Conservation (phyloP, 2,888 invertebrate genomes). For the Platynereis dumerilii region DNA sequence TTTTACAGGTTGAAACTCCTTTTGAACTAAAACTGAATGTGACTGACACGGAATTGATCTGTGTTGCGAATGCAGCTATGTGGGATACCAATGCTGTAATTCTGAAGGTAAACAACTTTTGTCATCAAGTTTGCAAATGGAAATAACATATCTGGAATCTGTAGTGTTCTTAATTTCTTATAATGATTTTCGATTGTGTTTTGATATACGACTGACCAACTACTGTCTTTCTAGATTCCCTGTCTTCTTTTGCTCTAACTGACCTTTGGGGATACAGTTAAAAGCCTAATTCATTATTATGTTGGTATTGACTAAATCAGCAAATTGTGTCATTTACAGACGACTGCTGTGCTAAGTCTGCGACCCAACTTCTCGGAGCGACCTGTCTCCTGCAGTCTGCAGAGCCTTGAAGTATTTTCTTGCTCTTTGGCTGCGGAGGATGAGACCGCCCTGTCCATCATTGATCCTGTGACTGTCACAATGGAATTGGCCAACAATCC, state of each 20-base stretch:
- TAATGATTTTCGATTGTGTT: too few relatives aligned
- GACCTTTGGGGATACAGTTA: too few relatives aligned
- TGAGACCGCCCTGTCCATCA: constrained; percentile 90
- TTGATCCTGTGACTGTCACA: constrained; percentile 73
- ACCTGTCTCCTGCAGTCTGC: constrained; percentile 85
- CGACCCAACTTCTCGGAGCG: constrained; percentile 73
- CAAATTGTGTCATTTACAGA: too few relatives aligned
- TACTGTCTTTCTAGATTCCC: too few relatives aligned
- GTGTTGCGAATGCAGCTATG: constrained; percentile 87
- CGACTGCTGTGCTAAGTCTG: constrained; percentile 87
- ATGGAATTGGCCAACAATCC: constrained; percentile 57
- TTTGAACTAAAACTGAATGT: constrained; percentile 91
- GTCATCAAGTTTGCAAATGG: too few relatives aligned
- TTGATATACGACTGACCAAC: constrained; percentile 5
- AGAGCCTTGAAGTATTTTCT: constrained; percentile 87
- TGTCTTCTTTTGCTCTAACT: too few relatives aligned
- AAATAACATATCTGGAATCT: too few relatives aligned
- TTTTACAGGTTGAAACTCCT: constrained; percentile 60
- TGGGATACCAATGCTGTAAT: constrained; percentile 94
- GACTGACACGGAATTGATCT: constrained; percentile 92
- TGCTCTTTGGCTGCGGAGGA: constrained; percentile 89
- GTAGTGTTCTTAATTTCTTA: too few relatives aligned
- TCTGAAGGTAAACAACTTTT: constrained; percentile 67
- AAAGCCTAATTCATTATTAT: too few relatives aligned
- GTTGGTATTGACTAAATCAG: too few relatives aligned